A percentile compares a stretch with the other conserved stretches of the same genome.
Conservation (phyloP, 1,140 invertebrate species). For the Parapsyche elsis region DNA sequence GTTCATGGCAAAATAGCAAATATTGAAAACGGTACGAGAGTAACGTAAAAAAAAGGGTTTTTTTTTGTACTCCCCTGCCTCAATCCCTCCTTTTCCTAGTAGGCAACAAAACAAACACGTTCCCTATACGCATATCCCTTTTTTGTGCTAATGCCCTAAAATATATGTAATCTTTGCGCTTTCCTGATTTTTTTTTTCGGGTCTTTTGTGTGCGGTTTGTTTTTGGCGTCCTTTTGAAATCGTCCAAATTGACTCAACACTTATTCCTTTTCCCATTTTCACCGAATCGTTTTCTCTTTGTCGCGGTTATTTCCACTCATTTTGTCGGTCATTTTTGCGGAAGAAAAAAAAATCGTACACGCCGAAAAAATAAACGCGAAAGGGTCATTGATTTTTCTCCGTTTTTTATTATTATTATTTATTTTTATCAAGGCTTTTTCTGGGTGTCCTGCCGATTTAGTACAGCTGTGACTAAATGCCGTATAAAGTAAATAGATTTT, state of each 20-base stretch:
- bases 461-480: too few relatives aligned
- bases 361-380: not conserved
- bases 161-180: conserved; percentile 11
- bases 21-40: not conserved
- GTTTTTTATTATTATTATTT: too few relatives aligned
- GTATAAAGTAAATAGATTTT: too few relatives aligned
- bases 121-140: not conserved
- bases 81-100: not conserved
- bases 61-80: not conserved
- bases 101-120: conserved; percentile 2
- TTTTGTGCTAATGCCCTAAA: not conserved
- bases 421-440: too few relatives aligned
- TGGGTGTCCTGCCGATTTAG: too few relatives aligned
- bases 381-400: too few relatives aligned
- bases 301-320: conserved; percentile 7
- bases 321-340: not conserved
- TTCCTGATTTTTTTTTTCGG: conserved; percentile 5
- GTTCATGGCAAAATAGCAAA: too few relatives aligned
- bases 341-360: not conserved
- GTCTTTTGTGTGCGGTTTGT: conserved; percentile 7
- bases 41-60: not conserved
- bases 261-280: conserved; percentile 24
- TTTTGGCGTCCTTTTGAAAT: conserved; percentile 18
- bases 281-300: not conserved
- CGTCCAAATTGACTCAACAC: conserved; percentile 27